Evolutionary conservation across 2,113 vertebrate genomes (phyloP).

Genomic region (Muntiacus muntjak): DNA sequence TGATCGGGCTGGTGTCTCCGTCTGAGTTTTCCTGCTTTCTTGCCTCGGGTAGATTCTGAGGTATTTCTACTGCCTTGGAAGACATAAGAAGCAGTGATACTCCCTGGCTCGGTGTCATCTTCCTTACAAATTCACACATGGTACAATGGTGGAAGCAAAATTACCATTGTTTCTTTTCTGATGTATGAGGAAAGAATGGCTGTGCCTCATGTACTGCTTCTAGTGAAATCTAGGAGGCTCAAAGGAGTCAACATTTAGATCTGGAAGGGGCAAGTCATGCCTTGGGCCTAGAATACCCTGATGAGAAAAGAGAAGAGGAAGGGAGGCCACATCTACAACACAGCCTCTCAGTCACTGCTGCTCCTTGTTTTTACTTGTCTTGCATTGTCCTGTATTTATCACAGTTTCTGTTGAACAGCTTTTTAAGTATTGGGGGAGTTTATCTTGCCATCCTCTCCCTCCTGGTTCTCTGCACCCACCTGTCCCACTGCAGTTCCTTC

Average conservation of each 20-base stretch:
- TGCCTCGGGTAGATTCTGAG: constrained; percentile 28
- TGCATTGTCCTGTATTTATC: constrained; percentile 72
- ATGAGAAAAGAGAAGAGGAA: constrained; percentile 39
- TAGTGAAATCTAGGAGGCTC: constrained; percentile 13
- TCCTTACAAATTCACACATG: constrained; percentile 29
- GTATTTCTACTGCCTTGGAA: constrained; percentile 41
- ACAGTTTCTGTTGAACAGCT: constrained; percentile 58
- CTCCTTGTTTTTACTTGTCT: constrained; percentile 55
- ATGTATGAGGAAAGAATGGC: constrained; percentile 24
- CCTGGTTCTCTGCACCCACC: constrained; percentile 55
- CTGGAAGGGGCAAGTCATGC: constrained; percentile 36
- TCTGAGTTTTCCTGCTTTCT: constrained; percentile 17
- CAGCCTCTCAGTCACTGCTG: constrained; percentile 45
- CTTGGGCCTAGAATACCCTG: constrained; percentile 35
- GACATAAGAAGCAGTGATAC: constrained; percentile 35
- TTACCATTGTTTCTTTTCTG: constrained; percentile 13
- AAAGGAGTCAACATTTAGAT: constrained; percentile 10
- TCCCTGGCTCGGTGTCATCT: background rate
- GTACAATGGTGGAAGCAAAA: constrained; percentile 20
- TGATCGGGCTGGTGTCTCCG: background rate
- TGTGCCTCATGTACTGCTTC: constrained; percentile 9
- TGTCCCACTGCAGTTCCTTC: constrained; percentile 51
- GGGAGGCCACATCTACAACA: background rate
- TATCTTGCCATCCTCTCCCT: constrained; percentile 50
- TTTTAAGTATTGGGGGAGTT: constrained; percentile 54